Evolutionary conservation across 2,113 vertebrate genomes (phyloP).

Genomic region (Platycercus adscitus): DNA sequence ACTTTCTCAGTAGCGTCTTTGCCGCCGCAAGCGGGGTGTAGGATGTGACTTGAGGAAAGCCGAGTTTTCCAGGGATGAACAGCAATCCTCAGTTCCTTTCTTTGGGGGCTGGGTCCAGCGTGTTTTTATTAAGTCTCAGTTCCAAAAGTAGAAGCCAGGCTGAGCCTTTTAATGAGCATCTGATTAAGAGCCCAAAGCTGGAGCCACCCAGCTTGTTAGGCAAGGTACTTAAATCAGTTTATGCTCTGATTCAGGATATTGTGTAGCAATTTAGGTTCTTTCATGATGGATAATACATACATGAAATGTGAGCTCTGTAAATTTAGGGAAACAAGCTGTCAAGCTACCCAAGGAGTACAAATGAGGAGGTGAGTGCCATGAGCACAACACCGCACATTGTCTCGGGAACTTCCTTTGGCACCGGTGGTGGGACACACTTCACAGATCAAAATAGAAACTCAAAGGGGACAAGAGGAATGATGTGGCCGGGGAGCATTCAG

Average conservation of each 20-base stretch:
- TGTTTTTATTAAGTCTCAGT: neutral
- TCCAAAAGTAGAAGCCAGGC: neutral
- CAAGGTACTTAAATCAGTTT: neutral
- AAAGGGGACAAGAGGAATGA: neutral
- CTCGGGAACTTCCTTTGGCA: conserved; percentile 61
- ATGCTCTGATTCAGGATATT: neutral
- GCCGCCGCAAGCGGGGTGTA: rapidly evolving
- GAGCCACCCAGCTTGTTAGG: neutral
- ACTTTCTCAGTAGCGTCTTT: neutral
- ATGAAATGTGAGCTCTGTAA: conserved; percentile 33
- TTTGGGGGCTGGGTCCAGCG: neutral
- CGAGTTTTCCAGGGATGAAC: neutral
- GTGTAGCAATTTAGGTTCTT: conserved; percentile 29
- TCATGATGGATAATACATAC: neutral
- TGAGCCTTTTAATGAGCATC: neutral
- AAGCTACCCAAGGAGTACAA: neutral
- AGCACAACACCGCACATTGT: conserved; percentile 7
- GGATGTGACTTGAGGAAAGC: neutral
- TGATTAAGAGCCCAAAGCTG: neutral
- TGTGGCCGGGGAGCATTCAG: neutral
- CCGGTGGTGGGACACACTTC: conserved; percentile 13
- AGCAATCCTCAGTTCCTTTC: neutral
- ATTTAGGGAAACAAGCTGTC: conserved; percentile 38
- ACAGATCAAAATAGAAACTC: conserved; percentile 53
- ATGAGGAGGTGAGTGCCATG: neutral